These are phyloP conservation scores for Disparrhopalites patrizii DNA, from an alignment of 2,888 invertebrate species.

Conservation along the genomic window DNA sequence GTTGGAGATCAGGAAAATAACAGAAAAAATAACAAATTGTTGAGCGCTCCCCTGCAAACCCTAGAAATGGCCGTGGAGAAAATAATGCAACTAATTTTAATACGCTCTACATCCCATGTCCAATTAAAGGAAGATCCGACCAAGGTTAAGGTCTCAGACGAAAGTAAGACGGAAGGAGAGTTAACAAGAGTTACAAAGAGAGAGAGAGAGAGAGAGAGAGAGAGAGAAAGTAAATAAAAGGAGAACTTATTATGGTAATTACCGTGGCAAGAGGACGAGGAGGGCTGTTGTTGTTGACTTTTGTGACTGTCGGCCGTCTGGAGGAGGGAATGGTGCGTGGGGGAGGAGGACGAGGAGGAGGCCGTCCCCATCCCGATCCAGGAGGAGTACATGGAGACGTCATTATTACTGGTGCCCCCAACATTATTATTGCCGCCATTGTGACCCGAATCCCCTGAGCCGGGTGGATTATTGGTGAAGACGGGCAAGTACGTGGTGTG, in stretches of 20 bases:
- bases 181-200: neutral
- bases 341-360: constrained; percentile 23
- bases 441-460: constrained; percentile 17
- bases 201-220: no score
- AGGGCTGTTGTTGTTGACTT: constrained; percentile 33
- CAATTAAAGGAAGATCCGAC: no score
- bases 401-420: constrained; percentile 19
- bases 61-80: no score
- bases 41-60: no score
- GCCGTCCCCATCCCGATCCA: constrained; percentile 14
- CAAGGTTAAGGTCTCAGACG: no score
- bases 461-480: constrained; percentile 17
- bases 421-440: no score
- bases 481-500: constrained; percentile 38
- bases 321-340: neutral
- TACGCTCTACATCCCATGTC: no score
- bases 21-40: no score
- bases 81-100: no score
- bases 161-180: neutral
- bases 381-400: constrained; percentile 27
- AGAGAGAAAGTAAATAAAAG: no score
- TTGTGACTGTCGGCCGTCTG: constrained; percentile 25
- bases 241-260: constrained; percentile 6
- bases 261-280: constrained; percentile 41
- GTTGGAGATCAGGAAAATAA: no score